Evolutionary conservation across 2,113 vertebrate species (phyloP).

Genomic region (Scopus umbretta): DNA sequence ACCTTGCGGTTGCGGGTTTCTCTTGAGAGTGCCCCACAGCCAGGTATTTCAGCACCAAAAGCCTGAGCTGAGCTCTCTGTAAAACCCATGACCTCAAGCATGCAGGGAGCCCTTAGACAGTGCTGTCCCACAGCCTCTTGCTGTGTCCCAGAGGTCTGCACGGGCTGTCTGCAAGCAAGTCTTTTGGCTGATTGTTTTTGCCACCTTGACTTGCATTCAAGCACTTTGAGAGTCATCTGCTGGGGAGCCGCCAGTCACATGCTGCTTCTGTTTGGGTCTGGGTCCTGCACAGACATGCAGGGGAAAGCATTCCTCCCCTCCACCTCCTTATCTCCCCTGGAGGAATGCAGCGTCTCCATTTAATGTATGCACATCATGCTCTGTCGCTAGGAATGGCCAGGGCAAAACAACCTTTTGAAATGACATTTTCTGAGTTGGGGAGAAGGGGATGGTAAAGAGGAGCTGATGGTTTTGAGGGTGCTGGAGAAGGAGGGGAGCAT

Average conservation of each 20-base stretch:
- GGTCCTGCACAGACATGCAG: background rate
- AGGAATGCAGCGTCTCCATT: background rate
- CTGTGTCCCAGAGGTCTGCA: background rate
- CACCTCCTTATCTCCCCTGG: background rate
- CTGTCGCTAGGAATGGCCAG: background rate
- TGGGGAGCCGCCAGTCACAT: background rate
- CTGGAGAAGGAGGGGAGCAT: background rate
- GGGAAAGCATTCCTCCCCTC: background rate
- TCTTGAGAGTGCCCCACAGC: background rate
- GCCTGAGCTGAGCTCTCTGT: background rate
- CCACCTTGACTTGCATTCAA: background rate
- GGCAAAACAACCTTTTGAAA: background rate
- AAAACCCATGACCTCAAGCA: background rate
- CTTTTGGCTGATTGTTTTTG: background rate
- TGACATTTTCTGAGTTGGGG: background rate
- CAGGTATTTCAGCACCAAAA: background rate
- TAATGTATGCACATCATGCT: background rate
- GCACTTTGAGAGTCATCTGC: background rate
- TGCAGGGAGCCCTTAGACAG: background rate
- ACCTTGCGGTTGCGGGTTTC: background rate
- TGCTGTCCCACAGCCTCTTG: rapidly evolving
- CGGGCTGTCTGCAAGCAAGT: background rate
- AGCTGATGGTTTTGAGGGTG: background rate
- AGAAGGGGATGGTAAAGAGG: background rate
- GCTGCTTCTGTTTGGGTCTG: background rate